Evolutionary conservation across 2,888 invertebrate species (phyloP), one percentile per base, ranked within the genome.

Genomic region (Gari tellinella): DNA sequence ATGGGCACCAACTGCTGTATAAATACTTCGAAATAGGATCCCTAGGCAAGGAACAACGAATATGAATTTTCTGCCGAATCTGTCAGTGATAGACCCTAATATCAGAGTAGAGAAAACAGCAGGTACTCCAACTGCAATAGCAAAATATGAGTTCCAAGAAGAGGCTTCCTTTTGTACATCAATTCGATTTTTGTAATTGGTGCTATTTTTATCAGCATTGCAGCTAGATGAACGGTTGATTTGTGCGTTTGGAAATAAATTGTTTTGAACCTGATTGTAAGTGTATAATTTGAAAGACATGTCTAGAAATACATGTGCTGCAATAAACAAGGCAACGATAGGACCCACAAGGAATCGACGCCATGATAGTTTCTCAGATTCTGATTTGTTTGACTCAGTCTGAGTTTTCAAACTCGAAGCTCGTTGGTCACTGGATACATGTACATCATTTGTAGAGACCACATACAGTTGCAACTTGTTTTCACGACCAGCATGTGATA

Each of bases 41-140:
- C 72, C 77, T 19, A 73, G 25, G 26, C 53, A 56, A 2, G 77
- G 69, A 0, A 78, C 55, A 19, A 78, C 31, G 26, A 83, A 67
- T 12, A 83, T 45, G 37, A 72, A 68, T 48, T 81, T 81, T 37
- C 83, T 57, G 1, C 83, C 83, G 40, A 69, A 81, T 37, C 55
- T 72, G 49, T 83, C 83, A 25, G 77, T 80, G 10, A 56, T 69
- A 4, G 80, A 72, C 0, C 78, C 81, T 0, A 80, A 52, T 8
- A 81, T 21, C 0, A 83, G 57, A 49, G 78, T 80, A 0, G 78
- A 53, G 19, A 80, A 69, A 10, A 81, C 61, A 1, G 68, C 63
- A 1, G 80, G 80, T 15, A 83, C 58, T 1, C 75, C 70, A n/a
- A 45, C 65, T 3, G 69, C 61, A 15, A 80, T 25, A 19, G 63